Evolutionary conservation across 2,797 vertebrate species (phyloP), one percentile per base, ranked within the genome.

Genomic region (Enteromius argenteus): DNA sequence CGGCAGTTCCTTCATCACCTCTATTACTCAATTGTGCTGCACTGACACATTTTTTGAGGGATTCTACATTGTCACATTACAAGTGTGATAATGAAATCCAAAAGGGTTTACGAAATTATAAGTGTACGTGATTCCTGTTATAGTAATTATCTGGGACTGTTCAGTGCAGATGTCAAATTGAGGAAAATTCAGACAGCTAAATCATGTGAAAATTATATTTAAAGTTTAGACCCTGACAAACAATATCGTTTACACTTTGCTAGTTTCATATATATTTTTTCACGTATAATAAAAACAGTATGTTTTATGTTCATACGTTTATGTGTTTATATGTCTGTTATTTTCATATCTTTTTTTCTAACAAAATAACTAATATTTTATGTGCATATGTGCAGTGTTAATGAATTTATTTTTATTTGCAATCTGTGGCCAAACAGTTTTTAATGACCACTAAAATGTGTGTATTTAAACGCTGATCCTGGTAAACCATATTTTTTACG

Each of bases 11-110:
- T 5, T 72, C 67, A 71, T 84, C 66, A 71, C 82, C 44, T 44
- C 27, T 10, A 71, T 84, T 72, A 79, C 75, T n/a, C 67, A 72
- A 64, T 46, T 27, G 53, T 53, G 67, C 67, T 46, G 53, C 27
- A 49, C 51, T 71, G 30, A 78, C 66, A 84, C 21, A 71, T 46
- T 76, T 83, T 56, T 4, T 11, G 30, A 82, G 17, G 67, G 10
- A 81, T 72, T 81, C 64, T 46, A 42, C 39, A 42, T 11, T 82
- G 44, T 81, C 44, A 32, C 17, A 21, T 82, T 77, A 56, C 67
- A 44, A 5, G 53, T 37, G 23, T 9, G 66, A 80, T 71, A 49
- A 84, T 78, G 74, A 71, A 46, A 19, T 69, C 71, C 17, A 76
- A 76, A 37, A 17, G 62, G 32, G 44, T 44, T 67, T 51, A 27